Evolutionary conservation across 2,113 vertebrate species (phyloP), one percentile per base, ranked within the genome.

Genomic region (Cyanoramphus novaezelandiae): DNA sequence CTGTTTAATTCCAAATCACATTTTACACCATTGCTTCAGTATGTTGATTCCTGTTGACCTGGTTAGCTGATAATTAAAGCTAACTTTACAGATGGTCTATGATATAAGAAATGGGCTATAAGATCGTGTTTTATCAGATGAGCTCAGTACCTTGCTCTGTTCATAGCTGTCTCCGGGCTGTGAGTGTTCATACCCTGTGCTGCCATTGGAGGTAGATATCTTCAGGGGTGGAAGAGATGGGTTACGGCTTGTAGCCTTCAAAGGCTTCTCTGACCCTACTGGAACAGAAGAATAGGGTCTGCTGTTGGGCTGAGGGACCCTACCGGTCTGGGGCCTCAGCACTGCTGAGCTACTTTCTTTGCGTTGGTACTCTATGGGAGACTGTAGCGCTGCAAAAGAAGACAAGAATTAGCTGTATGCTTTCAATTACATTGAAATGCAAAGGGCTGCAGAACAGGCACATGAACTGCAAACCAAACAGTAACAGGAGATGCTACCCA

Each of bases 301-400:
- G 97, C 97, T 98, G 97, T 98, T 98, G 81, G 98, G 97, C 68
- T 98, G 98, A 90, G 95, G 24, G 47, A 91, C 91, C 95, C 98
- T 91, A 53, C 97, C 12, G 1, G 99, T 97, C 89, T 98, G 98
- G 69, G 98, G 98, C 78, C 99, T 98, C 97, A 98, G 98, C 86
- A 99, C 98, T 13, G 99, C 96, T 78, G 98, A 97, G 97, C 96
- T 92, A 92, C 95, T 98, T 71, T 98, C 98, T 94, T 99, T 99
- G 97, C 99, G 99, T 68, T 99, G 99, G 94, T 99, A 99, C 95
- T 99, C 99, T 25, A 99, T 99, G 67, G 99, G 99, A 11, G 98
- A 99, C 98, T 99, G 99, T 3, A 99, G 98, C 21, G 99, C 99
- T 99, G 93, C 50, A 94, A 94, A 74, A 88, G 31, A 91, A 91